Evolutionary conservation across 2,113 vertebrate species (phyloP), one percentile per base, ranked within the genome.

Genomic region (Trichomycterus rosablanca): DNA sequence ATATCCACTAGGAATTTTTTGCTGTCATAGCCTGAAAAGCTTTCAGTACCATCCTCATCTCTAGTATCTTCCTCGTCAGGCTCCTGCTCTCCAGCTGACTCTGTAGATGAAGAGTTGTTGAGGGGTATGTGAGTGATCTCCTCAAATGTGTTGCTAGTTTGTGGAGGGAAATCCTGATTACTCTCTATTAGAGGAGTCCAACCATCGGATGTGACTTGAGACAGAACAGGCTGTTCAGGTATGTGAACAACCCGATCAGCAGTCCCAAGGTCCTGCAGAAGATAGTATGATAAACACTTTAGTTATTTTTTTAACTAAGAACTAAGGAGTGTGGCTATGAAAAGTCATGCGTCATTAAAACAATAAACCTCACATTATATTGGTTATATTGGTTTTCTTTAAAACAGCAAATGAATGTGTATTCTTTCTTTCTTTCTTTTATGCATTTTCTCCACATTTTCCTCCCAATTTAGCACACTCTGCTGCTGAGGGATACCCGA

Each of bases 11-110:
- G 4, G 16, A 34, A 62, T 18, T 66, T 66, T 0, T 32, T 39
- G 20, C 69, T 4, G 51, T 71, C 45, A 3, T 71, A 66, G 1
- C 54, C 69, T 8, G 62, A 50, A 6, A 15, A 28, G 24, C 35
- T 34, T 24, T 44, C 6, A 3, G 34, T 53, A 24, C 0, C 43
- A 0, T 4, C 24, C 2, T 12, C 26, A 4, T 54, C 49, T 5
- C 9, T 12, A 9, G 10, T 23, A 6, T 15, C 44, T 20, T 10
- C 20, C 3, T n/a, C 1, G 12, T 46, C 37, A 3, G 12, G 14
- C 1, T 45, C 45, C 3, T n/a, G n/a, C n/a, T 51, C 44, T 18
- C 1, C 1, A 0, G 6, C 9, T 10, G 18, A 8, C 3, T 14
- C 2, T 0, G 40, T 3, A 14, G 16, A 3, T 11, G 2, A n/a